phyloP scores from a whole-genome alignment of 2,888 invertebrate species.

The Nemotelus nigrinus region DNA sequence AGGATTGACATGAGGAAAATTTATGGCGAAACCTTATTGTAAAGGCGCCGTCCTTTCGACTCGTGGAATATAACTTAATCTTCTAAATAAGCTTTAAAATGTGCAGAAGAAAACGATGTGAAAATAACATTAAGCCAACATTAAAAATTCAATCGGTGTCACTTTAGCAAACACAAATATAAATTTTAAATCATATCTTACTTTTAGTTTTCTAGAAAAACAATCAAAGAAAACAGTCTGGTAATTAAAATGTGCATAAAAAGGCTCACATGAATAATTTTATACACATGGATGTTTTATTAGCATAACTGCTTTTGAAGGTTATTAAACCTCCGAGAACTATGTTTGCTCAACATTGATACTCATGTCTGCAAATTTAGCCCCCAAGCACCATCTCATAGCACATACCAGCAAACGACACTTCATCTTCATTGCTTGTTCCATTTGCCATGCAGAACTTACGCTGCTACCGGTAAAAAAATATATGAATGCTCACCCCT shows the following conservation, averaged over 20 bases:
- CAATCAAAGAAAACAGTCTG: no score
- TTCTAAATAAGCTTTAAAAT: no score
- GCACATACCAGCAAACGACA: constrained; percentile 1
- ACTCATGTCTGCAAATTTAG: constrained; percentile 15
- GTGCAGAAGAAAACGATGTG: no score
- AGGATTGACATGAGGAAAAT: constrained; percentile 37
- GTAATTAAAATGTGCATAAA: no score
- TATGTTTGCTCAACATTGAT: constrained; percentile 22
- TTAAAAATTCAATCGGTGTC: no score
- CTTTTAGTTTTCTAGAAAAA: no score
- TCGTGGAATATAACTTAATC: no score
- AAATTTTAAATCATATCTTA: no score
- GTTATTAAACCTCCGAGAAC: constrained; percentile 37
- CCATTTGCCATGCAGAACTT: neutral
- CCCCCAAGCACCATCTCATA: constrained; percentile 10
- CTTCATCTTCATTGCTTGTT: neutral
- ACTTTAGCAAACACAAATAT: no score
- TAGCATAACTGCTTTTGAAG: constrained; percentile 27
- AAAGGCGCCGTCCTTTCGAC: neutral
- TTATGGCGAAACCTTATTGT: constrained; percentile 30
- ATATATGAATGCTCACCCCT: constrained; percentile 15
- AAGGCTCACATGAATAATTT: neutral
- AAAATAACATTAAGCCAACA: no score
- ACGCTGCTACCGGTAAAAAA: neutral
- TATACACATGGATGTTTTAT: constrained; percentile 5